Base-by-base conservation (phyloP, 2,113 vertebrate genomes). In the Hippopotamus amphibius region DNA sequence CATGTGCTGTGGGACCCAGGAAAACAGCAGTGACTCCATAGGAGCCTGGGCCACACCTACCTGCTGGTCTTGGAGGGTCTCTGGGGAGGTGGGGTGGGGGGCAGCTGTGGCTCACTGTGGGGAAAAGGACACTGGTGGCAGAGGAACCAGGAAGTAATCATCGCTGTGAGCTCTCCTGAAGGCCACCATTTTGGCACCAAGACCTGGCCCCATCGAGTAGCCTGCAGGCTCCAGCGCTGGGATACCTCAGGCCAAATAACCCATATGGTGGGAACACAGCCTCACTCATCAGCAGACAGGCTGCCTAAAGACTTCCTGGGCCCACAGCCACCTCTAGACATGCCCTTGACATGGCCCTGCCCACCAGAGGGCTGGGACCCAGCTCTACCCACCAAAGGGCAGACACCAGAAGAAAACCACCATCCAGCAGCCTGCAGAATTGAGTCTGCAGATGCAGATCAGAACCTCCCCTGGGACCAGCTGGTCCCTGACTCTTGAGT, bases 11-110 rank as follows among this genome's bases (percentile, higher is more conserved):
- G 48, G 48, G 28, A 33, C 28, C 28, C 48, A 21, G 48, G 48
- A 50, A 28, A 12, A 77, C 14, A 55, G 19, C n/a, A 33, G 33
- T 37, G 50, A 79, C 50, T 55, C 30, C 33, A n/a, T 4, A 37
- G 19, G 19, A 24, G 21, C 50, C 50, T 37, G 33, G 50, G 33
- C 50, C 50, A 55, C 30, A 79, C 76, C 76, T 37, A 22, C 50
- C 19, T 3, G 19, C 50, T 79, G 33, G 50, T 37, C 76, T n/a
- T 22, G 50, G 10, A 79, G 48, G 50, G 30, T 55, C 33, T 79
- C 76, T 7, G 30, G 6, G 5, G 10, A 21, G 30, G 17, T 15
- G 48, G 74, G 46, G 0, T 0, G 76, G 0, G 2, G 50, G 33
- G 12, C 12, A n/a, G 48, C 76, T 79, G 50, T n/a, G 30, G 6